phyloP scores from a whole-genome alignment of 2,113 vertebrate species.

The Lepidothrix coronata region DNA sequence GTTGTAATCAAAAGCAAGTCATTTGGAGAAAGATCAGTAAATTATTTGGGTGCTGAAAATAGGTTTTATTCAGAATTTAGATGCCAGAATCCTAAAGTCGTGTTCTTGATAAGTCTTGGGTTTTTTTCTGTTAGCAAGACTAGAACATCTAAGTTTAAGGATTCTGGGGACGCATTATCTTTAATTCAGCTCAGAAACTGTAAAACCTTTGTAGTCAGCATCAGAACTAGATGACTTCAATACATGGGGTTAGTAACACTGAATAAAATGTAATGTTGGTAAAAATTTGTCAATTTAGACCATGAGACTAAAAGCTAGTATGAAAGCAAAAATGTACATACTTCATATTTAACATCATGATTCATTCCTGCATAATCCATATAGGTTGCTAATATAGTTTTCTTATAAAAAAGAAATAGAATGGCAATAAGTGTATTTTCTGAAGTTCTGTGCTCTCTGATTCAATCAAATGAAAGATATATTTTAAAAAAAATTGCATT shows the following conservation, averaged over 20 bases:
- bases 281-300: not conserved
- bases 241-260: not conserved
- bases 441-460: not conserved
- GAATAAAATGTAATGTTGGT: not conserved
- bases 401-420: not conserved
- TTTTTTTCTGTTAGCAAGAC: not conserved
- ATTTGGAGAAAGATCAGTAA: not conserved
- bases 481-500: not conserved
- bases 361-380: not conserved
- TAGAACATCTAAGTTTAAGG: not conserved
- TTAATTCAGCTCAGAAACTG: not conserved
- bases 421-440: not conserved
- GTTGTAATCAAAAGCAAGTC: not conserved
- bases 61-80: not conserved
- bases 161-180: not conserved
- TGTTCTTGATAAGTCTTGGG: rapidly evolving
- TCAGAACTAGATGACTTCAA: not conserved
- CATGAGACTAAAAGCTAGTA: not conserved
- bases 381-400: not conserved
- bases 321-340: not conserved
- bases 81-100: not conserved
- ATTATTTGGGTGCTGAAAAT: not conserved
- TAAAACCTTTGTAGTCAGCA: not conserved
- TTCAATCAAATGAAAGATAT: not conserved
- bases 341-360: not conserved